phyloP scores from a whole-genome alignment of 2,113 vertebrate genomes.

The Caretta caretta region DNA sequence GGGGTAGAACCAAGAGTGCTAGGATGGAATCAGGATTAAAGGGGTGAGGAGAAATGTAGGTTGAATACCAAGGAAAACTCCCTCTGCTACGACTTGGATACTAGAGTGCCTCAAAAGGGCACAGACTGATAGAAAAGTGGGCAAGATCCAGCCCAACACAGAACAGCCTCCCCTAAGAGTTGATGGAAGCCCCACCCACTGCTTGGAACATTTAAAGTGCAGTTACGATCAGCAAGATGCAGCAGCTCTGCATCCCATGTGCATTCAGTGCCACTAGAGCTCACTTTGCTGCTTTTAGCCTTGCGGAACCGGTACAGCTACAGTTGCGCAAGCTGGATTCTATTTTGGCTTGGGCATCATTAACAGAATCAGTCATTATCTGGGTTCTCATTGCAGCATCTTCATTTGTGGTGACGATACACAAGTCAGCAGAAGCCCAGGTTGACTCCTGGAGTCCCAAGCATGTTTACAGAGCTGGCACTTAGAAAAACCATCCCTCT shows the following conservation, averaged over 20 bases:
- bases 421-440: fast-evolving
- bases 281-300: neutral
- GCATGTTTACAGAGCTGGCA: neutral
- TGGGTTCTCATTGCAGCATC: neutral
- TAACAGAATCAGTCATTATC: neutral
- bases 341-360: neutral
- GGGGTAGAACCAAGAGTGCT: neutral
- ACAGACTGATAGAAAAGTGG: neutral
- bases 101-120: neutral
- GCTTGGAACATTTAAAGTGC: neutral
- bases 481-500: neutral
- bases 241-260: fast-evolving
- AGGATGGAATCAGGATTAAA: neutral
- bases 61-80: neutral
- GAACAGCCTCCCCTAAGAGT: neutral
- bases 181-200: fast-evolving
- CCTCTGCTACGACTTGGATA: neutral
- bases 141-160: neutral
- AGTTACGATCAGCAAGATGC: fast-evolving
- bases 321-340: neutral
- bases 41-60: neutral
- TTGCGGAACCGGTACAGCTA: neutral
- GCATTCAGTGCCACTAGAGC: too few species aligned
- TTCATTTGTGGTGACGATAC: neutral
- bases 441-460: fast-evolving